Conservation (phyloP, 1,140 invertebrate genomes). For the Oncopeltus fasciatus region DNA sequence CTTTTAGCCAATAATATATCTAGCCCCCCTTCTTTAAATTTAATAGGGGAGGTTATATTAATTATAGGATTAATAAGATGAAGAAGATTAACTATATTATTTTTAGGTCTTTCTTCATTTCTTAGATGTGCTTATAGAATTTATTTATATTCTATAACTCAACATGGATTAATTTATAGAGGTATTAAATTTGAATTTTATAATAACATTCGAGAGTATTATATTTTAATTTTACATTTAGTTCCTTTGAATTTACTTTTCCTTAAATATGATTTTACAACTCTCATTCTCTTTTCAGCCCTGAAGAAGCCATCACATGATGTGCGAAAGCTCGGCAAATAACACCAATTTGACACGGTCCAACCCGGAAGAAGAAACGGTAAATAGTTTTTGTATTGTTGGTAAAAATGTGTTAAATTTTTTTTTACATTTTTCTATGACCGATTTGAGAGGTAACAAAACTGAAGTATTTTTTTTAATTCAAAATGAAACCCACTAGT, state of each 20-base stretch:
- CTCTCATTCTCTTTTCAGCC: no score
- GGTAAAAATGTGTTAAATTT: no score
- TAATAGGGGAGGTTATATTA: constrained; percentile 38
- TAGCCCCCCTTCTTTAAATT: constrained; percentile 28
- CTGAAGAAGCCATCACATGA: no score
- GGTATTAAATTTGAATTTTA: constrained; percentile 30
- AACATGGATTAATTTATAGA: constrained; percentile 37
- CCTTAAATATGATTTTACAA: constrained; percentile 36
- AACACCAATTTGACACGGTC: no score
- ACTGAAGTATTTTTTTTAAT: no score
- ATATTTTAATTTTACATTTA: constrained; percentile 42
- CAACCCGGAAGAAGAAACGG: no score
- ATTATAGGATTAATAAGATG: neutral
- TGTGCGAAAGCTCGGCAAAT: no score
- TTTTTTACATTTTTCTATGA: no score
- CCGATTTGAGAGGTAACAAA: no score
- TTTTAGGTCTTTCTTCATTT: neutral
- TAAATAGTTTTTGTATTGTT: no score
- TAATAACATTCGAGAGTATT: constrained; percentile 36
- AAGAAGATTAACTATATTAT: neutral
- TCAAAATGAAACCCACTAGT: no score
- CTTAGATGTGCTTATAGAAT: neutral
- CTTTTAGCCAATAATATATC: neutral
- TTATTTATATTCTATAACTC: constrained; percentile 25
- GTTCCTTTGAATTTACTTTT: constrained; percentile 42